A percentile compares a stretch with the other conserved stretches of the same genome.
Evolutionary conservation across 1,140 invertebrate species (phyloP).

Genomic region (Eriosoma lanigerum): DNA sequence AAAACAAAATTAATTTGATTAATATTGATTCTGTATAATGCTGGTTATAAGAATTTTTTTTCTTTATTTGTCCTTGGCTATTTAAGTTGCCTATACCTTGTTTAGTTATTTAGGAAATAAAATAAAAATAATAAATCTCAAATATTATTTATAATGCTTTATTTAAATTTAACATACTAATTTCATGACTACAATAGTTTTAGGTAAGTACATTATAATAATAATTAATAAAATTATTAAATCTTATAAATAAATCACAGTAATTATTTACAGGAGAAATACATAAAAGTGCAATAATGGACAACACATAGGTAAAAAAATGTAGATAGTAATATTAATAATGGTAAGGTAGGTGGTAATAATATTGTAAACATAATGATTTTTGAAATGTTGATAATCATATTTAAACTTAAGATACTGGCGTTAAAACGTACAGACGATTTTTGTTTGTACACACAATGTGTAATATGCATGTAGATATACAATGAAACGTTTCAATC

Average conservation of each 20-base stretch:
- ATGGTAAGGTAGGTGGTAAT: not conserved
- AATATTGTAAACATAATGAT: too few relatives aligned
- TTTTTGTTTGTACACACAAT: not conserved
- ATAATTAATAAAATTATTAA: slow-evolving; percentile 11
- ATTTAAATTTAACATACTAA: slow-evolving; percentile 40
- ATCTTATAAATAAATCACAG: slow-evolving; percentile 44
- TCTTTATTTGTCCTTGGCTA: too few relatives aligned
- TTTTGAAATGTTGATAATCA: not conserved
- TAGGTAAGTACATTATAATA: not conserved
- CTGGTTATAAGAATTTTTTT: too few relatives aligned
- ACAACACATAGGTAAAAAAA: slow-evolving; percentile 15
- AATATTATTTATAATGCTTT: slow-evolving; percentile 15
- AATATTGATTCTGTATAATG: too few relatives aligned
- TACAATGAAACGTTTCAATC: slow-evolving; percentile 33
- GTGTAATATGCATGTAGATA: slow-evolving; percentile 30
- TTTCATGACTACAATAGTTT: slow-evolving; percentile 25
- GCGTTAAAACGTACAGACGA: not conserved
- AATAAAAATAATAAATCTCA: too few relatives aligned
- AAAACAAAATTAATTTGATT: too few relatives aligned
- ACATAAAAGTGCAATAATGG: slow-evolving; percentile 44
- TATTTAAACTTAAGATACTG: not conserved
- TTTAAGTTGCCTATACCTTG: too few relatives aligned
- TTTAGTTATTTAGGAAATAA: too few relatives aligned
- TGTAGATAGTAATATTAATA: slow-evolving; percentile 6
- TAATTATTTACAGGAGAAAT: slow-evolving; percentile 38